Percentiles rank a stretch among this genome's conserved stretches.
These are phyloP conservation scores for Melinopterus prodromus DNA, from an alignment of 2,888 invertebrate genomes.

Conservation along the genomic window DNA sequence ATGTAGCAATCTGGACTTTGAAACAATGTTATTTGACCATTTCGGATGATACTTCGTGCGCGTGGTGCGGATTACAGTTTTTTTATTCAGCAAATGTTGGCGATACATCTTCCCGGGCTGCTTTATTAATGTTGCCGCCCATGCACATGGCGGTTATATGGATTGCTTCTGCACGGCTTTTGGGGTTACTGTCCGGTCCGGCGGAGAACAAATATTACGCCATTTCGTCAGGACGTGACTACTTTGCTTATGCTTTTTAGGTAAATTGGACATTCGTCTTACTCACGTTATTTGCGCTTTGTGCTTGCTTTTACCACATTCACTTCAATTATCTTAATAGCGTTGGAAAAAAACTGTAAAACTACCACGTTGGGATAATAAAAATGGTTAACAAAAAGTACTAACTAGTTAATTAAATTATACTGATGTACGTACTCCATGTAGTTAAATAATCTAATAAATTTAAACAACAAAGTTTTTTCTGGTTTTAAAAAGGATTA, in stretches of 20 bases:
- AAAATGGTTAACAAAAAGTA: too few relatives aligned
- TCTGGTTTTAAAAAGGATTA: background rate
- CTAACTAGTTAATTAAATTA: too few relatives aligned
- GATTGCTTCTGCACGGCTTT: background rate
- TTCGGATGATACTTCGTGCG: background rate
- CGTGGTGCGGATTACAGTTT: background rate
- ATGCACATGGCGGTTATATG: background rate
- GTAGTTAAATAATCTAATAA: background rate
- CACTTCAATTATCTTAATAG: too few relatives aligned
- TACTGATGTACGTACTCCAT: too few relatives aligned
- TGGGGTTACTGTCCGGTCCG: conserved; percentile 4
- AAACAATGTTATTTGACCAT: background rate
- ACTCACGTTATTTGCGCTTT: background rate
- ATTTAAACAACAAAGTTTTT: background rate
- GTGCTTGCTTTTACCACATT: background rate
- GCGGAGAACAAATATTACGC: background rate
- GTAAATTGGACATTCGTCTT: background rate
- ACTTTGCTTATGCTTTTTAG: background rate
- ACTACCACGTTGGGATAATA: too few relatives aligned
- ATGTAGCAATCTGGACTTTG: too few relatives aligned
- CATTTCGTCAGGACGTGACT: background rate
- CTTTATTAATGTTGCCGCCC: conserved; percentile 4
- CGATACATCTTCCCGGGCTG: background rate
- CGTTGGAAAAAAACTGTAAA: too few relatives aligned
- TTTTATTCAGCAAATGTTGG: background rate